Conservation (phyloP, 2,888 invertebrate genomes). For the Aspidapion aeneum region DNA sequence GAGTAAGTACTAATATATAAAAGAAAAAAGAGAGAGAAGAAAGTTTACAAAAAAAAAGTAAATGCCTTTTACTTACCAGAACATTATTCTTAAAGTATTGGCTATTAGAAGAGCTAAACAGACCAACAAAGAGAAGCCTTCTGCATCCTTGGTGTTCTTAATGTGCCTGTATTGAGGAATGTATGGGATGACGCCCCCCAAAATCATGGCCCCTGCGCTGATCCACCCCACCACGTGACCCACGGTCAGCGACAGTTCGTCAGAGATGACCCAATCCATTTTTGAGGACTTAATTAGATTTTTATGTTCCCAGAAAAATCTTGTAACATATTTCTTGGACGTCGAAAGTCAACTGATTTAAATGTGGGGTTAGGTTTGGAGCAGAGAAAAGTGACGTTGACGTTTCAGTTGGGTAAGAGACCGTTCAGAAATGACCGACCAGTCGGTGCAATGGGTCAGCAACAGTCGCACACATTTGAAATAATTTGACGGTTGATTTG, state of each 20-base stretch:
- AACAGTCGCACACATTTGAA: too few relatives aligned
- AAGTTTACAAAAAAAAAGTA: too few relatives aligned
- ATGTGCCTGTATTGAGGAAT: slow-evolving; percentile 96
- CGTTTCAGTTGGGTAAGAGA: too few relatives aligned
- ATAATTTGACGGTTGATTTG: too few relatives aligned
- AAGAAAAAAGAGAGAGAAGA: too few relatives aligned
- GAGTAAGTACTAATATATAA: too few relatives aligned
- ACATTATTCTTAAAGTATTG: slow-evolving; percentile 94
- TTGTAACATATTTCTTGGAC: not conserved
- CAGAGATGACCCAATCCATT: slow-evolving; percentile 79
- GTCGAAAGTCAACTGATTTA: not conserved
- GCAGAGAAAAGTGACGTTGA: not conserved
- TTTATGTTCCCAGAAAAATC: too few relatives aligned
- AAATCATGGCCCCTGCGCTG: slow-evolving; percentile 86
- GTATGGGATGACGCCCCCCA: slow-evolving; percentile 94
- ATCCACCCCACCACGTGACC: slow-evolving; percentile 75
- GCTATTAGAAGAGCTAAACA: slow-evolving; percentile 93
- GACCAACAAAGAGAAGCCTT: slow-evolving; percentile 96
- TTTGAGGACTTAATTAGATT: too few relatives aligned
- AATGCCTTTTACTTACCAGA: slow-evolving; percentile 89
- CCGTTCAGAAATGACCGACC: too few relatives aligned
- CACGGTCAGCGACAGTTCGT: slow-evolving; percentile 69
- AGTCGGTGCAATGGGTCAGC: too few relatives aligned
- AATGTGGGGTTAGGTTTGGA: not conserved
- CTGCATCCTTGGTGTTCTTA: slow-evolving; percentile 83